Conservation (phyloP, 2,113 vertebrate species). For the Lepisosteus osseus region DNA sequence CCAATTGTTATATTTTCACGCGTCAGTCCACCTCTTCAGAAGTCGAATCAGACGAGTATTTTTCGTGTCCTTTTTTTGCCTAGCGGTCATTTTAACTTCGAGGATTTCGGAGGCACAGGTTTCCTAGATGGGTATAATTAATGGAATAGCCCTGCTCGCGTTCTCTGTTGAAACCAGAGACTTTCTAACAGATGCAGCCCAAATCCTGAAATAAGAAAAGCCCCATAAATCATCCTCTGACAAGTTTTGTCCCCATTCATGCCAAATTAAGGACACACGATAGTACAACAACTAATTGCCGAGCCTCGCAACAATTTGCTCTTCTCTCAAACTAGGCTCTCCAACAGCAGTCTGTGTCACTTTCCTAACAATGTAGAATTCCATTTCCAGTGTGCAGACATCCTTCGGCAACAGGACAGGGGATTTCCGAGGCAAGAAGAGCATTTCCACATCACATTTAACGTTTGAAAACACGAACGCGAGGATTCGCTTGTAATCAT, state of each 20-base stretch:
- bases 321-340: neutral
- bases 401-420: no score
- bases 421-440: neutral
- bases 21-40: no score
- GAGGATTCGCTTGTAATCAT: neutral
- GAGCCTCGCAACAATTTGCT: conserved; percentile 16
- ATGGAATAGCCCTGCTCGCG: no score
- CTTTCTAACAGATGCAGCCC: conserved; percentile 13
- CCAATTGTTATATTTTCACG: no score
- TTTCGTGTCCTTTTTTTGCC: no score
- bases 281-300: conserved; percentile 14
- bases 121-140: no score
- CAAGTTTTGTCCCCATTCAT: conserved; percentile 14
- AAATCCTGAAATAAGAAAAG: conserved; percentile 3
- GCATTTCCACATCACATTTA: neutral
- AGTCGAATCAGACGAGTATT: no score
- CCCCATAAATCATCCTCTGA: conserved; percentile 15
- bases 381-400: no score
- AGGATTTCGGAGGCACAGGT: no score
- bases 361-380: conserved; percentile 3
- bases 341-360: neutral
- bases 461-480: no score
- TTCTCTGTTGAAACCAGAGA: conserved; percentile 11
- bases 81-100: no score
- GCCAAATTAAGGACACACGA: conserved; percentile 18